phyloP scores from a whole-genome alignment of 2,113 vertebrate species.

The Phoenicopterus ruber region DNA sequence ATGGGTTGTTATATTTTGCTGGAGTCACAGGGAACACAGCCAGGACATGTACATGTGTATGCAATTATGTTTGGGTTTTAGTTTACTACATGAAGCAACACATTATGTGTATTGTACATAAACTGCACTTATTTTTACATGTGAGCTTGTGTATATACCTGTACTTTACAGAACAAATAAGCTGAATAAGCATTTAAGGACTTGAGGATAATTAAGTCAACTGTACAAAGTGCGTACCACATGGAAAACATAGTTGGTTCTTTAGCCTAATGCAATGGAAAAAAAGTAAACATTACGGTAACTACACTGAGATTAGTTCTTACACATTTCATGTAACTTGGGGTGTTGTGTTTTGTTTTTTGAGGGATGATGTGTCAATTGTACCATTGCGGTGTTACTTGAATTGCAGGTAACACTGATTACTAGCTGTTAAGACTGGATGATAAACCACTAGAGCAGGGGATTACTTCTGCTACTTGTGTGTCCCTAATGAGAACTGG shows the following conservation, averaged over 20 bases:
- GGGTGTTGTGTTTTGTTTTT: neutral
- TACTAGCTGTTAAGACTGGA: neutral
- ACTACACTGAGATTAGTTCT: neutral
- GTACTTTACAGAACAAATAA: neutral
- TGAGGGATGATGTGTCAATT: accelerated
- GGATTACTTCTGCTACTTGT: neutral
- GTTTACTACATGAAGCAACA: neutral
- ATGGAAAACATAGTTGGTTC: neutral
- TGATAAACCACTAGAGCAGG: neutral
- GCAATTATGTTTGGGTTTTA: neutral
- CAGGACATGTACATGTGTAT: neutral
- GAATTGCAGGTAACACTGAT: neutral
- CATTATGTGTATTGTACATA: neutral
- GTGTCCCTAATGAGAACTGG: neutral
- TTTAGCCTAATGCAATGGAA: neutral
- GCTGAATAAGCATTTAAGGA: neutral
- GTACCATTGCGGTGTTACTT: neutral
- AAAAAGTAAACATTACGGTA: neutral
- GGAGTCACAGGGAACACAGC: neutral
- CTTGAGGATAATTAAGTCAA: neutral
- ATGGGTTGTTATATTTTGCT: too few relatives aligned
- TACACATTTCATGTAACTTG: neutral
- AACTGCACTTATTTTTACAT: neutral
- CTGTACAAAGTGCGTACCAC: neutral
- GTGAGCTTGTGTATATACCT: neutral